Base-by-base conservation (phyloP, 2,888 invertebrate genomes). In the Tridacna gigas region DNA sequence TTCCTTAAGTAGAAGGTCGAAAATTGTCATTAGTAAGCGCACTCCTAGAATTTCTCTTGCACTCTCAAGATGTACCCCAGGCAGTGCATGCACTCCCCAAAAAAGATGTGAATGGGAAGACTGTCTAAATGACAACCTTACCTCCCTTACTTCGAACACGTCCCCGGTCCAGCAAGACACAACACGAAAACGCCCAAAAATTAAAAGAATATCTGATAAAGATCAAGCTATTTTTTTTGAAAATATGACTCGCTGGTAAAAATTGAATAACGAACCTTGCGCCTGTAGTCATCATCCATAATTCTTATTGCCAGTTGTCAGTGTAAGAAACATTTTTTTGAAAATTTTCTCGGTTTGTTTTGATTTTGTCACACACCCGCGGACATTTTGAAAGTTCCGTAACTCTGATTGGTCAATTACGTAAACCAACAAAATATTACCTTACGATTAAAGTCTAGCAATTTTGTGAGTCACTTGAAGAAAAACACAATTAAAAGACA, bases 341-440 rank as follows among this genome's bases (percentile, higher is more conserved):
- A 3, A 5, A 22, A 48, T 28, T 22, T 45, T 45, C 48, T 5
- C 13, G 22, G 47, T 73, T 74, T 74, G 74, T 74, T 74, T 56
- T 74, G 60, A 60, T 74, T 74, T 74, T 69, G 47, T 22, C 25
- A 28, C 74, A 26, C 20, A 74, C 74, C 74, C 74, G 74, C 74
- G 56, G 74, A 60, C 74, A 74, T 56, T 74, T 74, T 25, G 51
- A 74, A 60, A 60, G 51, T 3, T 26, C 60, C 20, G 25, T 26
- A 11, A 13, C 51, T 0, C 25, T 13, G 60, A 74, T 74, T 74
- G 74, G 74, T 56, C 74, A 45, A 37, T 45, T 28, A 37, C 7
- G 37, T 2, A 37, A 37, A 37, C 37, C 37, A 37, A 37, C 37
- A 37, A 37, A 37, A 4, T 37, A 37, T 37, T 7, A 37, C 2